Evolutionary conservation across 1,140 invertebrate genomes (phyloP).

Genomic region (Leptopilina boulardi): DNA sequence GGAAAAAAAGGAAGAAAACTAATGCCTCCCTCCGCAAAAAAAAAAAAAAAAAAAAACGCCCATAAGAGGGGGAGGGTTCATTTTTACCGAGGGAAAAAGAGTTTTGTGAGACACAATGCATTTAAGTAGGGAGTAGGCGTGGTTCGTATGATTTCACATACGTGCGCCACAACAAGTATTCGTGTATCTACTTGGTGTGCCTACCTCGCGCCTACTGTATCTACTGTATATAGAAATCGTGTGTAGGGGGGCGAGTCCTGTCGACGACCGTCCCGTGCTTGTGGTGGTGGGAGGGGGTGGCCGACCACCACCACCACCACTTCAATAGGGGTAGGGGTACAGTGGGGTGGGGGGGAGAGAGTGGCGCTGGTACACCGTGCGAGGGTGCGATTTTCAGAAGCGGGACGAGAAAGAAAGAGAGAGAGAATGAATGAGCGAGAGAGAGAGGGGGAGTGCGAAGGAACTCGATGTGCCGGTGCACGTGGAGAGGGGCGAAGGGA

Average conservation of each 20-base stretch:
- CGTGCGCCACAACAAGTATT: slow-evolving; percentile 54
- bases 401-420: neutral
- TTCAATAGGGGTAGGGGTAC: too few relatives aligned
- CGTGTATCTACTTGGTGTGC: slow-evolving; percentile 65
- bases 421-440: too few relatives aligned
- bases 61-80: slow-evolving; percentile 10
- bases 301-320: too few relatives aligned
- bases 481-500: slow-evolving; percentile 51
- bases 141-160: slow-evolving; percentile 52
- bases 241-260: slow-evolving; percentile 48
- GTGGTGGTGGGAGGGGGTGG: slow-evolving; percentile 40
- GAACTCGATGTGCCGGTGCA: slow-evolving; percentile 45
- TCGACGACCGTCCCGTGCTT: slow-evolving; percentile 36
- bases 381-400: slow-evolving; percentile 34
- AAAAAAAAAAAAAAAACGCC: neutral
- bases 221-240: slow-evolving; percentile 34
- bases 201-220: slow-evolving; percentile 63
- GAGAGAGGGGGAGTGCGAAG: slow-evolving; percentile 40
- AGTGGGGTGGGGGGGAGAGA: neutral
- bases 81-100: slow-evolving; percentile 28
- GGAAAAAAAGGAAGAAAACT: too few relatives aligned
- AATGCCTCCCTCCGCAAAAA: too few relatives aligned
- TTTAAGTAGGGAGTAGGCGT: slow-evolving; percentile 65
- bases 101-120: slow-evolving; percentile 36
- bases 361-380: slow-evolving; percentile 32